Conservation (phyloP, 2,888 invertebrate species). For the Serripes groenlandicus region DNA sequence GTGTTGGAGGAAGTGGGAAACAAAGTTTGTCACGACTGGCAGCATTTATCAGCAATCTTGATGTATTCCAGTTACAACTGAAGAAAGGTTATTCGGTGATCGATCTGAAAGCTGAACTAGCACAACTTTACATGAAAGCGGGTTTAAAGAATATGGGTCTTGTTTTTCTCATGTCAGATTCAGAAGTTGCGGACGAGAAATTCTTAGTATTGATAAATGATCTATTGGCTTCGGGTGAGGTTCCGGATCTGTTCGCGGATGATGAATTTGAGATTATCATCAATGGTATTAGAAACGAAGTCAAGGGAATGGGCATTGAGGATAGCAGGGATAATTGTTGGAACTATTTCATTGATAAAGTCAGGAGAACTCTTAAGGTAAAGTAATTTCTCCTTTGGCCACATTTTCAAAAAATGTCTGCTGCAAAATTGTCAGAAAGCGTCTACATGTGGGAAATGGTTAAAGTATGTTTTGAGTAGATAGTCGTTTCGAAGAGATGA, state of each 20-base stretch:
- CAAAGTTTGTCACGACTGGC: slow-evolving; percentile 96
- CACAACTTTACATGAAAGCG: slow-evolving; percentile 94
- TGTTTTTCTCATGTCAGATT: slow-evolving; percentile 98
- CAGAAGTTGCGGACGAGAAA: slow-evolving; percentile 97
- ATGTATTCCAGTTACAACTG: slow-evolving; percentile 96
- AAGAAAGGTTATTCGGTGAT: slow-evolving; percentile 94
- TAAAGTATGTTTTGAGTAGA: too few relatives aligned
- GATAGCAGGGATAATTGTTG: slow-evolving; percentile 98
- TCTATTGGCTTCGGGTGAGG: slow-evolving; percentile 97
- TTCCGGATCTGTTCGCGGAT: slow-evolving; percentile 97
- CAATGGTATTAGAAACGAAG: slow-evolving; percentile 88
- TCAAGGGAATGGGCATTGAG: slow-evolving; percentile 92
- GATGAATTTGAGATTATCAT: slow-evolving; percentile 98
- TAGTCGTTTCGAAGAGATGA: too few relatives aligned
- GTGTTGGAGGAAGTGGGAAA: slow-evolving; percentile 98
- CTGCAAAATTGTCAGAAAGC: too few relatives aligned
- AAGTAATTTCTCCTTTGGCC: too few relatives aligned
- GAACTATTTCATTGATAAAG: slow-evolving; percentile 98
- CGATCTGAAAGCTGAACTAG: slow-evolving; percentile 94
- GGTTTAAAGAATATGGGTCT: slow-evolving; percentile 97
- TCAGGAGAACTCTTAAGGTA: slow-evolving; percentile 91
- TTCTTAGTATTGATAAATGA: slow-evolving; percentile 98
- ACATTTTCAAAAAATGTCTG: too few relatives aligned
- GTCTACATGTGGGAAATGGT: too few relatives aligned
- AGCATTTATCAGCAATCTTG: slow-evolving; percentile 96